Evolutionary conservation across 2,888 invertebrate species (phyloP), one percentile per base, ranked within the genome.

Genomic region (Andrena hattorfiana): DNA sequence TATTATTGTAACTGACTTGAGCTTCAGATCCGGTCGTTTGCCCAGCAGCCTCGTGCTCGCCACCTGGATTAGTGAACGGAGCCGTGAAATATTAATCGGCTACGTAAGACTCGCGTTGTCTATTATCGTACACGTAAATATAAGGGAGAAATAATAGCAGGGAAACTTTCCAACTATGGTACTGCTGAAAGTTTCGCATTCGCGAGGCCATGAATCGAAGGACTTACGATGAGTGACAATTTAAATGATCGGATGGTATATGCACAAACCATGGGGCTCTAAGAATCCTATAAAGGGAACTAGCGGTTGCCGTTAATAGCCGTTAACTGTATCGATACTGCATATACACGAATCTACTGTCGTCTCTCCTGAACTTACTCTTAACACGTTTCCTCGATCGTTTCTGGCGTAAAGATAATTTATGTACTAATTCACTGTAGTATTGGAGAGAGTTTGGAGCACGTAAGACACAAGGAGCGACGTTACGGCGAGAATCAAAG

Each of bases 1-100:
- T 92, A 98, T 97, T 94, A 98, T 98, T 90, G 98, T 98, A 89
- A 98, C 96, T 26, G 97, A 97, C 94, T 98, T 97, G 91, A 97
- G 95, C 94, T 98, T 97, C 94, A 96, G 95, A 94, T 97, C 97
- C 85, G 96, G 96, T 86, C 96, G 96, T 91, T 98, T 98, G 91
- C 97, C 97, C 91, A 98, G 95, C 91, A 97, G 95, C 91, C 97
- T 96, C 89, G 97, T 97, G 95, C 97, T 97, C 92, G 97, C 95
- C 91, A 97, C 95, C 98, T 98, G 94, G 35, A n/a, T 51, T 54
- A 8, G 10, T 0, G 16, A 2, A n/a, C 8, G 5, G 16, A 54
- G 32, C 13, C 4, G 42, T 56, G 1, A 67, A 56, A n/a, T 4
- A 7, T 32, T 13, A 42, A 60, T 6, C 26, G 32, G 6, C 20